Base-by-base conservation (phyloP, 2,888 invertebrate genomes). In the Merodon equestris region DNA sequence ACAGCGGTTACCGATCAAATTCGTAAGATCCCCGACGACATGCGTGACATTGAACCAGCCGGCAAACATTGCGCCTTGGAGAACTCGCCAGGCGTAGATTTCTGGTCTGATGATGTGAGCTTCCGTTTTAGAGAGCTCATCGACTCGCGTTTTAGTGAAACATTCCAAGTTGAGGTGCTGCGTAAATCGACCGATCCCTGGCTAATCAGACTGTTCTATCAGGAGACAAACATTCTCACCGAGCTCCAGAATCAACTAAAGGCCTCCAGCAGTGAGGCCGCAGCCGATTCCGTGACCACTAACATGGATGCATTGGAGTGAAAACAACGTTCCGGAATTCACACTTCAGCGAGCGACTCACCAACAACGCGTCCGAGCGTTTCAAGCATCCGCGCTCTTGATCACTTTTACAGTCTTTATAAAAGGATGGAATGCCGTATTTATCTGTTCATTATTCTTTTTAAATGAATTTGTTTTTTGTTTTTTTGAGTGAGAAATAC, bases 51-150 rank as follows among this genome's bases (percentile, higher is more conserved):
- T 76, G 91, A 91, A 9, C 90, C 91, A 0, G 87, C 92, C 5
- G 91, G 93, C 0, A 91, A 91, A 75, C 91, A 91, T 82, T 94
- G 93, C 83, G 90, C 91, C 1, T 87, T 94, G n/a, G 90, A 91
- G 64, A 73, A 71, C 19, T 53, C 70, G 2, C 9, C 40, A 3
- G 40, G 40, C 12, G 40, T 40, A 10, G 40, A 40, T 56, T 88
- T 89, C 1, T 94, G 94, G 93, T 91, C 93, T 1, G 89, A 91
- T 13, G 91, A 91, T 82, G 92, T 93, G 1, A 90, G 91, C 70
- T 88, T 91, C 7, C 91, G 90, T 79, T 94, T 95, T 84, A 90
- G 91, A 48, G 92, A 93, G 67, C 88, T 95, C 14, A 91, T 93
- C 0, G 92, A 92, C 0, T 92, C 92, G 48, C 93, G 92, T 14